Evolutionary conservation across 2,888 invertebrate species (phyloP), one percentile per base, ranked within the genome.

Genomic region (Tanytarsus gracilentus): DNA sequence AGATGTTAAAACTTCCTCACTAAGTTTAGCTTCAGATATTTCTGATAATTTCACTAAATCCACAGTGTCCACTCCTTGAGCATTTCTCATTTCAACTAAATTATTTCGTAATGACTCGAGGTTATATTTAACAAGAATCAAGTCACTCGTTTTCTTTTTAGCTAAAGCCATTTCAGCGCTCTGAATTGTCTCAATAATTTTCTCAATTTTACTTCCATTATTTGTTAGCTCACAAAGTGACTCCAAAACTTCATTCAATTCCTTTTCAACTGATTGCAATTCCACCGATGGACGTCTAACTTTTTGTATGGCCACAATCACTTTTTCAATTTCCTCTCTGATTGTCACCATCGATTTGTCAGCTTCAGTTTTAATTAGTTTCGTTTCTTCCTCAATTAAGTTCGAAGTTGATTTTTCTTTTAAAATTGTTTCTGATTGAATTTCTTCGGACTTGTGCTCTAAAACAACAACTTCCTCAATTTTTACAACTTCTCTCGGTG

Each of bases 141-240:
- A 7, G 6, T 44, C 29, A 5, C 14, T 40, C 8, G 58, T 48
- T 23, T 48, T 58, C 23, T 48, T 48, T 6, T 3, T 26, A 11
- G 14, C n/a, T 9, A 58, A 18, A 9, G 48, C 18, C 5, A 14
- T 27, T 44, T 58, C 66, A 49, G 75, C 64, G 64, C 67, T 71
- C 64, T 75, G 74, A 18, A 74, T 63, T 5, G 71, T 69, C 23
- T 69, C 67, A 18, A 74, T 65, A 23, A 69, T 67, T 3, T 67
- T 62, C 65, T 74, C 71, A 1, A 68, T 67, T 63, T 68, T 68
- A 14, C 68, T 65, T 56, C 66, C 64, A 2, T 66, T 66, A 14
- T 69, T 66, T 63, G 74, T 71, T 65, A 72, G 69, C 40, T 72
- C 70, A 48, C 73, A 69, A 25, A 75, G 71, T 60, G 73, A 72